phyloP scores from a whole-genome alignment of 2,888 invertebrate genomes.

The Campoplex capitator region DNA sequence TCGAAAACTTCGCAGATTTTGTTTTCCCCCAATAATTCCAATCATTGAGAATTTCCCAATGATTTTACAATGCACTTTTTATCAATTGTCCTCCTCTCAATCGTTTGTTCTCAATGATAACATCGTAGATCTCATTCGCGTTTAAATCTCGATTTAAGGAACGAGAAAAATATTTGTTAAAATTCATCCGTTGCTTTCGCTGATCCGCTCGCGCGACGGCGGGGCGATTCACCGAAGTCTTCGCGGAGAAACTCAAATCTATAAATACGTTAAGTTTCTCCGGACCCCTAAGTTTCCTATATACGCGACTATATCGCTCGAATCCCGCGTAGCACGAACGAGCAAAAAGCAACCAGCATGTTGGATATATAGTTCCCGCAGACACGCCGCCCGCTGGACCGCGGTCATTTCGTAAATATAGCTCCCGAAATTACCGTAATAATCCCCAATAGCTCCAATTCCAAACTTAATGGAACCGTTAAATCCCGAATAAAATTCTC shows the following conservation, averaged over 20 bases:
- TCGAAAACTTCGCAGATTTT: background rate
- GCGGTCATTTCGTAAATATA: slow-evolving; percentile 60
- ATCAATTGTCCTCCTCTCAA: background rate
- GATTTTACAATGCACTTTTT: background rate
- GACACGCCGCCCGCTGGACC: slow-evolving; percentile 45
- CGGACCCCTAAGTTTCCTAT: slow-evolving; percentile 49
- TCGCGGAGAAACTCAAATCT: slow-evolving; percentile 51
- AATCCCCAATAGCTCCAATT: slow-evolving; percentile 59
- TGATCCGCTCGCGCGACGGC: slow-evolving; percentile 37
- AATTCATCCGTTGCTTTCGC: slow-evolving; percentile 53
- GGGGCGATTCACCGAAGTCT: slow-evolving; percentile 32
- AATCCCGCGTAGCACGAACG: slow-evolving; percentile 5
- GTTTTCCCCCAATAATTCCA: background rate
- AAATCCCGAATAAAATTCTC: slow-evolving; percentile 37
- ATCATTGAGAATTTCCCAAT: background rate
- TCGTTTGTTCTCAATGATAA: background rate
- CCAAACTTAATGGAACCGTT: slow-evolving; percentile 49
- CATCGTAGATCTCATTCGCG: background rate
- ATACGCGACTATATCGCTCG: slow-evolving; percentile 29
- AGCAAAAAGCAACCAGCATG: slow-evolving; percentile 14
- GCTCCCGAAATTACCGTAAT: slow-evolving; percentile 62
- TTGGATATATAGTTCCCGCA: background rate
- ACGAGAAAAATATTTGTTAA: slow-evolving; percentile 31
- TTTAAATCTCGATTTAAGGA: background rate
- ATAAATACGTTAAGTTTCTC: slow-evolving; percentile 57